Base-by-base conservation (phyloP, 2,797 vertebrate species). In the Cirrhinus molitorella region DNA sequence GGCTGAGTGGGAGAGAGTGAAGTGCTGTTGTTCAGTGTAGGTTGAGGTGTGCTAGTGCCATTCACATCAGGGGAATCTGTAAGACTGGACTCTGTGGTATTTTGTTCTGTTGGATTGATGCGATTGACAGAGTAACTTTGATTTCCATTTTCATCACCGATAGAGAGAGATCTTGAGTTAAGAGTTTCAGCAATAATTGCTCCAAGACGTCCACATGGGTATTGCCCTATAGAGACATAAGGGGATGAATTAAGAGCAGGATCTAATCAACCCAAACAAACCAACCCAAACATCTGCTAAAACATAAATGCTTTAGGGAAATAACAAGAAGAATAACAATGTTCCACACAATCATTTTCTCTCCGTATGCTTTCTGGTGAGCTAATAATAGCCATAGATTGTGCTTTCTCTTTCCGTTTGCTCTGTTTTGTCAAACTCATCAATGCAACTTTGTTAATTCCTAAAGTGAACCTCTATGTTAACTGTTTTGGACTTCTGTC, bases 201-300 rank as follows among this genome's bases (percentile, higher is more conserved):
- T 47, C 57, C 76, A 77, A 93, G 82, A 7, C 5, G 83, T 21
- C 95, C 95, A 71, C 95, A 96, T 80, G 94, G 91, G 87, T 93
- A 94, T 0, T 45, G 4, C 28, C 16, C 85, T 85, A 59, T 49
- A 72, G 31, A 59, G 10, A 61, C 14, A 31, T 12, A 28, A 77
- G 13, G 25, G 13, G 43, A 47, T 28, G 10, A 63, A 63, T 28
- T 63, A 40, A 72, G 21, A 63, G 37, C 23, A 25, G 47, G 16
- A 63, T 61, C 17, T 45, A 40, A 66, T 65, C 8, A 49, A 68
- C n/a, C n/a, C n/a, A n/a, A n/a, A n/a, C 31, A 21, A 37, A 57
- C 19, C 5, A 43, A 43, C 14, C 6, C 21, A 57, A 53, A 4
- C 16, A 0, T 19, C 47, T 21, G 14, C 28, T 73, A 31, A 78